These are phyloP conservation scores for Tiliqua scincoides DNA, from an alignment of 2,113 vertebrate species.

Conservation along the genomic window DNA sequence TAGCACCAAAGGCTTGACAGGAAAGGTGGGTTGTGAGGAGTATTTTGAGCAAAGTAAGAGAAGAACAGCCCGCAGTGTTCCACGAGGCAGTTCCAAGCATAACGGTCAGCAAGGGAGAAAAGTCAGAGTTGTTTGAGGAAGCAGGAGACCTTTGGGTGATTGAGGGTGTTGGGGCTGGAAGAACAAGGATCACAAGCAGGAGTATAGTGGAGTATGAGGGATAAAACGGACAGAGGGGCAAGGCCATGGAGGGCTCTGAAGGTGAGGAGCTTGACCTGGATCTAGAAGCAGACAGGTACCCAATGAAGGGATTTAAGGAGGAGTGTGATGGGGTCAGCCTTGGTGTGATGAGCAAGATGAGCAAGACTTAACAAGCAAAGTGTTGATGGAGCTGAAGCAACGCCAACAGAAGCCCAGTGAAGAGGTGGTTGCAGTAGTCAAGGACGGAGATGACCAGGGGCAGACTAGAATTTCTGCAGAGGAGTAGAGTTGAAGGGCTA, in stretches of 20 bases:
- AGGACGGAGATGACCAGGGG: no score
- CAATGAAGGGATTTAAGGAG: background rate
- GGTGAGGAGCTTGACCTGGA: background rate
- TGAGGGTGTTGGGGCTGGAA: background rate
- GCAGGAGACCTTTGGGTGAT: background rate
- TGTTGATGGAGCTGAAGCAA: background rate
- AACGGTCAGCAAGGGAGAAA: background rate
- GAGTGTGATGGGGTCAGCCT: no score
- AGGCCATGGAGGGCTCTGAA: background rate
- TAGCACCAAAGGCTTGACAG: no score
- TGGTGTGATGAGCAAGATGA: background rate
- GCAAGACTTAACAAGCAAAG: no score
- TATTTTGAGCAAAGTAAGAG: background rate
- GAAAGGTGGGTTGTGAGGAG: no score
- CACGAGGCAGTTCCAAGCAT: background rate
- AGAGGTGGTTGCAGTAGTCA: no score
- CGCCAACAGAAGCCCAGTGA: background rate
- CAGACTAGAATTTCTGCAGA: no score
- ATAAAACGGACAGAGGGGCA: no score
- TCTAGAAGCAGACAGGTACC: background rate
- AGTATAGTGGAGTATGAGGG: background rate
- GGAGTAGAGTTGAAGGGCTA: no score
- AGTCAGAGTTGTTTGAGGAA: background rate
- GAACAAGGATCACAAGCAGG: background rate
- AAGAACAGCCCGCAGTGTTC: background rate